Percentiles rank a stretch among this genome's conserved stretches.
These are phyloP conservation scores for Syngnathus acus DNA, from an alignment of 2,797 vertebrate species.

Conservation along the genomic window DNA sequence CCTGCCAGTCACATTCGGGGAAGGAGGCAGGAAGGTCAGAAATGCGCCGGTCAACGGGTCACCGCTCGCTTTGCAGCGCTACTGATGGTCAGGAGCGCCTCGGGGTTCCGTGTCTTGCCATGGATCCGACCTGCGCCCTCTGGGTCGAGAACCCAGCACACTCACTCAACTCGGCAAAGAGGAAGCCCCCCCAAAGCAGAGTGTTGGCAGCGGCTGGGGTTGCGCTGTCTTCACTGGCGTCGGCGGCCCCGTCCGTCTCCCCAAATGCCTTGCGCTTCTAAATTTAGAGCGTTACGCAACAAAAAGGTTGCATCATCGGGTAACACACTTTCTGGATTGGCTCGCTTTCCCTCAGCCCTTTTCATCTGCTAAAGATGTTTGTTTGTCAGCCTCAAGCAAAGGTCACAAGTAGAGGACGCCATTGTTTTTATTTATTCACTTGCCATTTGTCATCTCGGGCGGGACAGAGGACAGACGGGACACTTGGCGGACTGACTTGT, in stretches of 20 bases:
- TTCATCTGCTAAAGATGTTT: slow-evolving; percentile 3
- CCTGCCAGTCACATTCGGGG: too few species aligned
- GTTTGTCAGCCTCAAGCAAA: slow-evolving; percentile 6
- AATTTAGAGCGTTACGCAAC: slow-evolving; percentile 56
- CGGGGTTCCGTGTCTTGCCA: too few species aligned
- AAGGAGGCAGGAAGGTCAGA: too few species aligned
- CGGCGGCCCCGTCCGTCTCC: slow-evolving; percentile 33
- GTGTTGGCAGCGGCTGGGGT: slow-evolving; percentile 19
- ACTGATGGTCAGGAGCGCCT: too few species aligned
- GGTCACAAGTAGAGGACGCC: not conserved
- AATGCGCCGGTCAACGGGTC: too few species aligned
- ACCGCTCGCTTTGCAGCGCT: too few species aligned
- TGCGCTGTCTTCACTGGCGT: slow-evolving; percentile 33
- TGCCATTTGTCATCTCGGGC: not conserved
- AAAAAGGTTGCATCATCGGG: slow-evolving; percentile 45
- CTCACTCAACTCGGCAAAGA: not conserved
- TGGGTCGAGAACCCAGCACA: too few species aligned
- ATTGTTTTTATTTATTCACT: not conserved
- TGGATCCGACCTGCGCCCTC: too few species aligned
- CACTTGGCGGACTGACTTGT: not conserved
- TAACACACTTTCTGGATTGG: slow-evolving; percentile 17
- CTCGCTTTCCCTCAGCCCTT: slow-evolving; percentile 15
- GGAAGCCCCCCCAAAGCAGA: slow-evolving; percentile 28
- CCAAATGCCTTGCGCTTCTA: slow-evolving; percentile 37
- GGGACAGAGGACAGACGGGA: not conserved